Conservation (phyloP, 2,888 invertebrate genomes). For the Eupithecia inturbata region DNA sequence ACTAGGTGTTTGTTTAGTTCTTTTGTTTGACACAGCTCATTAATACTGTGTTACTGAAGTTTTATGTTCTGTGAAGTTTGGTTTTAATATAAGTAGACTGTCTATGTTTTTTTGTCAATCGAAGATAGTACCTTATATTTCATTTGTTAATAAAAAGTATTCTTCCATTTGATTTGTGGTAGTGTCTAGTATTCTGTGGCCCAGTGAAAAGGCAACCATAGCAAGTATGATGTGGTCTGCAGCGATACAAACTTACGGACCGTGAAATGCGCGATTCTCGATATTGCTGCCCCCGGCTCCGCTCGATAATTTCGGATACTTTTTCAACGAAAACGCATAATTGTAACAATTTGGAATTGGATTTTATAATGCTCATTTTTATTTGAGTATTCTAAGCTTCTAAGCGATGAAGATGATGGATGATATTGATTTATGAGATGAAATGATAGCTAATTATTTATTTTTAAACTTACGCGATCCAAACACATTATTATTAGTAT, state of each 20-base stretch:
- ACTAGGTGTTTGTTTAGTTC: background rate
- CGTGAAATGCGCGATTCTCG: constrained; percentile 79
- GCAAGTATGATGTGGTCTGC: constrained; percentile 23
- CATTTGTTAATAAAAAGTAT: background rate
- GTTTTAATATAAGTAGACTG: background rate
- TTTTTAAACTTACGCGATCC: too few species aligned
- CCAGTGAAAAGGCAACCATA: background rate
- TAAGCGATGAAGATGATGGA: background rate
- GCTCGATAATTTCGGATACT: constrained; percentile 64
- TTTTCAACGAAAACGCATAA: constrained; percentile 52
- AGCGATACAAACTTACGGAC: constrained; percentile 69
- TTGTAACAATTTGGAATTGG: constrained; percentile 35
- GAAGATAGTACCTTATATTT: background rate
- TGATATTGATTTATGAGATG: background rate
- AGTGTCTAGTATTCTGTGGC: background rate
- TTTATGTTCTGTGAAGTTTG: background rate
- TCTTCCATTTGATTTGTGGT: background rate
- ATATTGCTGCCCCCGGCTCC: constrained; percentile 71
- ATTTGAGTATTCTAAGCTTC: constrained; percentile 12
- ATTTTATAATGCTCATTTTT: constrained; percentile 33
- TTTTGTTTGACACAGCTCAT: background rate
- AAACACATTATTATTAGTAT: too few species aligned
- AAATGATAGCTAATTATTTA: background rate
- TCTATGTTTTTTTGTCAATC: too few species aligned
- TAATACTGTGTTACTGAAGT: background rate